Base-by-base conservation (phyloP, 2,797 vertebrate species). In the Enteromius mattozi region DNA sequence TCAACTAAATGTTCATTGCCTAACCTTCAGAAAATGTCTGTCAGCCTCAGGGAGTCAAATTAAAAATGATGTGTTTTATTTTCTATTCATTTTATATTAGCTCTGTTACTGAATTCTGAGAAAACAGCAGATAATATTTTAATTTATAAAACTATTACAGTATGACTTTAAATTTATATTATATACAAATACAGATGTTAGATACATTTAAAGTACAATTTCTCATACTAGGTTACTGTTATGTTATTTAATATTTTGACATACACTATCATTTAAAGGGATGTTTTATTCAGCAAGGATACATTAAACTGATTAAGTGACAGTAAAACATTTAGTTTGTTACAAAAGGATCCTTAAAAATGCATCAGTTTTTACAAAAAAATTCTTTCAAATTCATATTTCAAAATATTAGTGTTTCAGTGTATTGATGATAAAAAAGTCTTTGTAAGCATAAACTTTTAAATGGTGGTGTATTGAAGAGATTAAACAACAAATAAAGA, bases 1-100 rank as follows among this genome's bases (percentile, higher is more conserved):
- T 65, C 37, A 65, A 79, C 17, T 33, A 79, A 66, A 66, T 33
- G 77, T 27, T 33, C 61, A 79, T n/a, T 66, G 61, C 42, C 27
- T 33, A 79, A 47, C 27, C 59, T 65, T 72, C 68, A 80, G 37
- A 65, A 65, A 61, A 78, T 27, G 56, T 72, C 63, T 85, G 71
- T 49, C 61, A 49, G 59, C 59, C 24, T 47, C 16, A 78, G 40
- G 16, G 21, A 77, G 35, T 59, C 74, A 27, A 77, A 59, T n/a
- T 59, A 77, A 77, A 40, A 4, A 77, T 27, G 21, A 16, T 8
- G 3, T 9, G 75, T 61, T 77, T 76, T 19, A 27, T 40, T 42
- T 42, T 40, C 9, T 42, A 42, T 61, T 54, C 2, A 21, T 54
- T 75, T 77, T 16, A 40, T 16, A 24, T 56, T 1, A 59, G 24